phyloP scores from a whole-genome alignment of 1,140 invertebrate species.

The Leptopilina boulardi region DNA sequence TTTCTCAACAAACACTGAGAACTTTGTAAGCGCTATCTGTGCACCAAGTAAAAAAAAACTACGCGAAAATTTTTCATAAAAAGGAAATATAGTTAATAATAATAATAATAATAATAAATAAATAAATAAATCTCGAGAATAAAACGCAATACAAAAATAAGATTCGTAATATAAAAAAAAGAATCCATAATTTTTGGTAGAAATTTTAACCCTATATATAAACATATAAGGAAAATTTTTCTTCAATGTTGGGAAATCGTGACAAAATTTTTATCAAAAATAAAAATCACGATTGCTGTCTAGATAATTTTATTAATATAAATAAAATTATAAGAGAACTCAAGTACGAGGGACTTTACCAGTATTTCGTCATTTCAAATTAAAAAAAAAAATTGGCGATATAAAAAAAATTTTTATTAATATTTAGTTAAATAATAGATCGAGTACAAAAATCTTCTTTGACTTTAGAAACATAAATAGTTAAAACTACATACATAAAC shows the following conservation, averaged over 20 bases:
- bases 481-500: background rate
- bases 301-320: background rate
- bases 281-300: slow-evolving; percentile 1
- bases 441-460: slow-evolving; percentile 24
- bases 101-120: background rate
- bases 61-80: background rate
- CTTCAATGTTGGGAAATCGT: background rate
- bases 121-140: background rate
- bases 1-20: background rate
- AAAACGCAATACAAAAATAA: background rate
- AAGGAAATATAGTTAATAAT: background rate
- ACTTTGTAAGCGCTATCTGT: slow-evolving; percentile 1
- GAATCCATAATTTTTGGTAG: background rate
- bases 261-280: slow-evolving; percentile 10
- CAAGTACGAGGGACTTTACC: background rate
- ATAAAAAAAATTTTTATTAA: background rate
- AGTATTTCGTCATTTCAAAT: background rate
- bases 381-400: background rate
- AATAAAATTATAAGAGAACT: background rate
- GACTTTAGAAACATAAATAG: background rate
- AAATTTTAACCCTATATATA: background rate
- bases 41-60: background rate
- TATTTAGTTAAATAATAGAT: background rate
- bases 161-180: background rate
- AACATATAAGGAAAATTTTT: background rate